Percentiles rank a stretch among this genome's conserved stretches.
These are phyloP conservation scores for Coenonympha glycerion DNA, from an alignment of 2,888 invertebrate genomes.

Conservation along the genomic window DNA sequence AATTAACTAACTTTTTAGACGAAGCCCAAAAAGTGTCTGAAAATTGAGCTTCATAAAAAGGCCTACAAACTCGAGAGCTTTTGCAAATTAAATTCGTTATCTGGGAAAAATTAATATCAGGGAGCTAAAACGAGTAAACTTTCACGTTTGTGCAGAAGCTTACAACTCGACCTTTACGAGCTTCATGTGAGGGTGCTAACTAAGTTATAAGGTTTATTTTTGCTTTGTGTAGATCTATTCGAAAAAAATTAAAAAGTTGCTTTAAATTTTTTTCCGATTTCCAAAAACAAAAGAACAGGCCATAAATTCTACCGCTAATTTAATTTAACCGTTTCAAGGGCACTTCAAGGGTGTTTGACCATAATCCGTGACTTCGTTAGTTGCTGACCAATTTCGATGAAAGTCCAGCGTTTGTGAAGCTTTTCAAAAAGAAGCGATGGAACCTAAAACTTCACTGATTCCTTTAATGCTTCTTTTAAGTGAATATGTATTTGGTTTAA, in stretches of 20 bases:
- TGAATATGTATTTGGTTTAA: no score
- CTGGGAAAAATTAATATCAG: not conserved
- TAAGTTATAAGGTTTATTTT: not conserved
- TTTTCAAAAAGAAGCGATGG: no score
- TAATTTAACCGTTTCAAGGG: no score
- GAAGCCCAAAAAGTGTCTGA: not conserved
- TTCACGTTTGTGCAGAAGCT: slow-evolving; percentile 1
- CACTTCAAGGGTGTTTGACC: no score
- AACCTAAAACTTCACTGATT: no score
- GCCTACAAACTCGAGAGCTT: not conserved
- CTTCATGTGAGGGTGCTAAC: not conserved
- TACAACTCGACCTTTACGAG: not conserved
- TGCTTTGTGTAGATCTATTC: not conserved
- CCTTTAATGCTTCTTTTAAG: no score
- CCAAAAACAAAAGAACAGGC: no score
- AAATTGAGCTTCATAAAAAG: not conserved
- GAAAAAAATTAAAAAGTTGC: not conserved
- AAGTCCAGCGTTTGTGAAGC: no score
- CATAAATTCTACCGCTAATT: no score
- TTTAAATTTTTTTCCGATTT: not conserved
- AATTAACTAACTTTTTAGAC: not conserved
- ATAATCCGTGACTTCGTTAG: no score
- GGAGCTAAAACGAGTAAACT: not conserved
- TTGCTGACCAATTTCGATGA: no score
- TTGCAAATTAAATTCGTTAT: not conserved